These are phyloP conservation scores for Acestrorhynchus altus DNA, from an alignment of 2,797 vertebrate genomes.

Conservation along the genomic window DNA sequence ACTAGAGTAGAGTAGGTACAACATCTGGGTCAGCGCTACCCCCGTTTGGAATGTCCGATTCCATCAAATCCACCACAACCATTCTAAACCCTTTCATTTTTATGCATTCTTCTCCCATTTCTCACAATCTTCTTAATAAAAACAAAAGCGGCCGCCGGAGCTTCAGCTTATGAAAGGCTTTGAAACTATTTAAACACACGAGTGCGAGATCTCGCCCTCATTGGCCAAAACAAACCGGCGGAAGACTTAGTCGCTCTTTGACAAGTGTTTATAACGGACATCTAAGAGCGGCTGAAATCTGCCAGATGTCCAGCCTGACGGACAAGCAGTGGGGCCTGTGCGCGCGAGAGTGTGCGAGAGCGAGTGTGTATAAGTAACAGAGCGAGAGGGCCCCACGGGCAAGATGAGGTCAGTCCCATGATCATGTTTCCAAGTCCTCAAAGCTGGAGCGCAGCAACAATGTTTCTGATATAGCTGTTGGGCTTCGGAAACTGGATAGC, in stretches of 20 bases:
- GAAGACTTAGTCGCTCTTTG: constrained; percentile 55
- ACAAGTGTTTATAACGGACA: constrained; percentile 71
- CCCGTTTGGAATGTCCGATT: constrained; percentile 15
- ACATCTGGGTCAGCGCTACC: constrained; percentile 18
- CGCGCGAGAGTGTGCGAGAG: constrained; percentile 15
- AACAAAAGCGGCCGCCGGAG: constrained; percentile 37
- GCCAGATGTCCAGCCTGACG: constrained; percentile 75
- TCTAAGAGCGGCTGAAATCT: constrained; percentile 71
- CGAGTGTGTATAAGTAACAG: constrained; percentile 22
- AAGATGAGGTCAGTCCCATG: constrained; percentile 80
- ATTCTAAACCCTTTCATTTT: neutral
- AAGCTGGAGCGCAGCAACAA: constrained; percentile 75
- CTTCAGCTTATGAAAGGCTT: constrained; percentile 60
- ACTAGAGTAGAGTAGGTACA: no score
- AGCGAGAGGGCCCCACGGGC: constrained; percentile 68
- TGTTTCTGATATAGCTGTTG: constrained; percentile 80
- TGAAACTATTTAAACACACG: constrained; percentile 56
- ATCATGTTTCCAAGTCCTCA: constrained; percentile 79
- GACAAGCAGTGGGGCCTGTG: constrained; percentile 54
- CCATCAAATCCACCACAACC: neutral
- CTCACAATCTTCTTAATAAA: constrained; percentile 17
- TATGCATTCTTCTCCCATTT: neutral
- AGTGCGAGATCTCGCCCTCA: constrained; percentile 57
- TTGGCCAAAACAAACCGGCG: constrained; percentile 34
- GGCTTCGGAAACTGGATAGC: constrained; percentile 76